These are phyloP conservation scores for Drosophila monieri DNA, from an alignment of 2,888 invertebrate genomes.

Conservation along the genomic window DNA sequence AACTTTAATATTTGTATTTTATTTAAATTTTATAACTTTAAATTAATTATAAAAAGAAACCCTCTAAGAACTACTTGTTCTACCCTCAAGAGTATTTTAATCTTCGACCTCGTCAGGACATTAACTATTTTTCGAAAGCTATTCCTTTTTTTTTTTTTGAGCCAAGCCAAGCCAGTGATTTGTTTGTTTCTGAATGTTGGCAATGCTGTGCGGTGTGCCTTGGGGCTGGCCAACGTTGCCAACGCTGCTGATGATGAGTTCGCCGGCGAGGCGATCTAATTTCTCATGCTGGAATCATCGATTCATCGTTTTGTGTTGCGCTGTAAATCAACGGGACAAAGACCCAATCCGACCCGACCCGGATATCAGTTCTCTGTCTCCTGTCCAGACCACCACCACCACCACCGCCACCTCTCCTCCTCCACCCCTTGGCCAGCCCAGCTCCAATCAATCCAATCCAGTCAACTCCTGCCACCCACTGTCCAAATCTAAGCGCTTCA, in stretches of 20 bases:
- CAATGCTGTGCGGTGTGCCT: conserved; percentile 48
- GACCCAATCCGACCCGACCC: conserved; percentile 41
- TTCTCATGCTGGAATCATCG: conserved; percentile 80
- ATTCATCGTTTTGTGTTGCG: conserved; percentile 75
- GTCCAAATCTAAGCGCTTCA: conserved; percentile 76
- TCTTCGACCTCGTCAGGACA: not conserved
- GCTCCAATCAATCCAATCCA: conserved; percentile 63
- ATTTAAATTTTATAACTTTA: too few relatives aligned
- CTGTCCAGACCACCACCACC: conserved; percentile 12
- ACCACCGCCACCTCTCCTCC: not conserved
- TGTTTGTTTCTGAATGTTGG: conserved; percentile 56
- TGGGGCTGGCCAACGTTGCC: conserved; percentile 34
- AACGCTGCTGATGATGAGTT: conserved; percentile 68
- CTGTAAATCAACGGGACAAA: conserved; percentile 70
- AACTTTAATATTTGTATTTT: too few relatives aligned
- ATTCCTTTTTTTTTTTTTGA: conserved; percentile 23
- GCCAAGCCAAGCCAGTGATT: conserved; percentile 59
- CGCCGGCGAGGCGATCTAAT: conserved; percentile 73
- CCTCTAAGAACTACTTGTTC: not conserved
- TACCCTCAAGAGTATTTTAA: not conserved
- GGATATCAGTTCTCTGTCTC: conserved; percentile 45
- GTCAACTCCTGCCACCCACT: conserved; percentile 38
- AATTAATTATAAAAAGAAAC: too few relatives aligned
- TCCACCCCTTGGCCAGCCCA: conserved; percentile 13
- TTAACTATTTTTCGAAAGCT: not conserved